Base-by-base conservation (phyloP, 2,113 vertebrate species). In the Pedetes capensis region DNA sequence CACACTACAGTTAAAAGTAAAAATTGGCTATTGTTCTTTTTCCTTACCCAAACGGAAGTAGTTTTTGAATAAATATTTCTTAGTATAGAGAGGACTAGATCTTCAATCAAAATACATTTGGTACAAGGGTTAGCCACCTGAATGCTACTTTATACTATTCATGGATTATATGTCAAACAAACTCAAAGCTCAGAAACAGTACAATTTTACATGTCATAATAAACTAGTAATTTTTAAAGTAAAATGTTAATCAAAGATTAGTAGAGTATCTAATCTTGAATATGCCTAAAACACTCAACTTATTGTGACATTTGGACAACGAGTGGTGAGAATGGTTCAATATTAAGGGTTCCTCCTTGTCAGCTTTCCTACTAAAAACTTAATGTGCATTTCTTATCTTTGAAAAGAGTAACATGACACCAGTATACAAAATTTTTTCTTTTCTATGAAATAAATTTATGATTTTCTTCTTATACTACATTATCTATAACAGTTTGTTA, bases 21-120 rank as follows among this genome's bases (percentile, higher is more conserved):
- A 81, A 44, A 89, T 0, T 96, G 64, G 6, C 53, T 63, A 34
- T 8, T 59, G 34, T 20, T 94, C 76, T 80, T 80, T 44, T 95
- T 49, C 49, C 86, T 78, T 20, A 55, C 32, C 18, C 17, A 64
- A 91, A 69, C 72, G 55, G 22, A 87, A 90, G 1, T 63, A 32
- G n/a, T 27, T 95, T 63, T 90, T 66, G 17, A 92, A 86, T 16
- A 95, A 94, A 81, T 32, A 75, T 14, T n/a, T 84, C 69, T 88
- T 55, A 94, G 32, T 39, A 61, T 5, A 79, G 61, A 37, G 32
- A 83, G 83, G 61, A 92, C 63, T 42, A 82, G 69, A n/a, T 69
- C 34, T 16, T 51, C 37, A 61, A 11, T 93, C 75, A 74, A 93
- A 96, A 78, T 42, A 39, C 0, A 57, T 71, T 34, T 68, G 53